Conservation (phyloP, 2,113 vertebrate genomes). For the Indri indri region DNA sequence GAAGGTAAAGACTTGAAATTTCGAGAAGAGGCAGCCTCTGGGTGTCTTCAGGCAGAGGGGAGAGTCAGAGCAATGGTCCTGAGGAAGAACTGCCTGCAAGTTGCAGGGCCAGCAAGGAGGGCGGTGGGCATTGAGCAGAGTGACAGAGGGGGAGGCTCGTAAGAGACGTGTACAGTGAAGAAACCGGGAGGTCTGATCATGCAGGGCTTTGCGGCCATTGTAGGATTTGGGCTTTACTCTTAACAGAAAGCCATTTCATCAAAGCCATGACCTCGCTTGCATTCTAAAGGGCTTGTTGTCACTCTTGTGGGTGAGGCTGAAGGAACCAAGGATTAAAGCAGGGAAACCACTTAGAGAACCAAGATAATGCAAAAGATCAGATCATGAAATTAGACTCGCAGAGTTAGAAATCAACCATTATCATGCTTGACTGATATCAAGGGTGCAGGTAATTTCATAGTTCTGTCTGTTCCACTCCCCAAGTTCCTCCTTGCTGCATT, state of each 20-base stretch:
- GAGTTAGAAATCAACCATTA: too few species aligned
- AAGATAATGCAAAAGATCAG: not conserved
- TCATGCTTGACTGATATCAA: not conserved
- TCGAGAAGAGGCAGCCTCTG: not conserved
- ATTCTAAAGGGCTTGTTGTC: accelerated
- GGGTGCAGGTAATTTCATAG: not conserved
- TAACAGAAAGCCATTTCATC: accelerated
- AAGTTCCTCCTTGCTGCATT: not conserved
- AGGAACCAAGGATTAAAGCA: not conserved
- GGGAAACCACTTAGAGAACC: not conserved
- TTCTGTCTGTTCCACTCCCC: not conserved
- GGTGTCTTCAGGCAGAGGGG: not conserved
- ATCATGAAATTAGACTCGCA: too few species aligned
- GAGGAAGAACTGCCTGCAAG: too few species aligned
- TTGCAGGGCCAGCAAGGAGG: not conserved
- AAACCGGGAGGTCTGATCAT: not conserved
- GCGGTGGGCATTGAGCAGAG: not conserved
- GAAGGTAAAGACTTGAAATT: not conserved
- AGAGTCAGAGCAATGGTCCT: not conserved
- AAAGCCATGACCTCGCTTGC: accelerated
- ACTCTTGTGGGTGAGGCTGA: not conserved
- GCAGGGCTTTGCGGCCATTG: not conserved
- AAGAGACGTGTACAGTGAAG: not conserved
- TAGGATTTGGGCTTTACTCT: not conserved
- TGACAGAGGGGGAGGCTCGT: not conserved